Percentiles rank a stretch among this genome's conserved stretches.
phyloP scores from a whole-genome alignment of 1,140 invertebrate species.

The Steinernema khuongi region DNA sequence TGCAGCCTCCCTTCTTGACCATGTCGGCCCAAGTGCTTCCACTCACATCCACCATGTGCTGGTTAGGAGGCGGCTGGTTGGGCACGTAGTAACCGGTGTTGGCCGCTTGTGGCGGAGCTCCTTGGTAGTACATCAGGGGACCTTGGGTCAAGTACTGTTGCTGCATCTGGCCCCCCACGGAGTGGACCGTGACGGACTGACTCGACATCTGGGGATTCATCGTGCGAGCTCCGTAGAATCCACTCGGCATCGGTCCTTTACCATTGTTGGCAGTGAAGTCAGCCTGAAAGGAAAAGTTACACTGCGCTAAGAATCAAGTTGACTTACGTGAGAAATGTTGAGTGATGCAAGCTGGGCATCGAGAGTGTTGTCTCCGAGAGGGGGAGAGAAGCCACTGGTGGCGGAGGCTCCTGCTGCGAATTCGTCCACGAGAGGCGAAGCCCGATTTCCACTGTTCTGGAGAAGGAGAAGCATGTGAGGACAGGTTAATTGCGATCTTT shows the following conservation, averaged over 20 bases:
- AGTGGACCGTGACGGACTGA: no score
- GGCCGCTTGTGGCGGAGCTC: background rate
- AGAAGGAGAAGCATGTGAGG: background rate
- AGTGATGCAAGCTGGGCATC: conserved; percentile 4
- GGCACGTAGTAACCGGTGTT: background rate
- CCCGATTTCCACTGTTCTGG: background rate
- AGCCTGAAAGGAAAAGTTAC: background rate
- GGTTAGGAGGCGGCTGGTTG: background rate
- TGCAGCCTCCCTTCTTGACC: conserved; percentile 6
- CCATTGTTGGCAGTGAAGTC: background rate
- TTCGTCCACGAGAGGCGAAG: conserved; percentile 1
- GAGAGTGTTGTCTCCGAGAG: background rate
- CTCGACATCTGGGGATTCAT: background rate
- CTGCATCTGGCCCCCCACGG: no score
- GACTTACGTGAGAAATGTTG: conserved; percentile 4
- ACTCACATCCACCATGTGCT: background rate
- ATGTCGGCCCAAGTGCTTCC: conserved; percentile 3
- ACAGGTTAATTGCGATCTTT: no score
- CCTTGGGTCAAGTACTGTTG: background rate
- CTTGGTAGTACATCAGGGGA: background rate
- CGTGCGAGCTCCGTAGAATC: background rate
- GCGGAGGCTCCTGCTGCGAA: background rate
- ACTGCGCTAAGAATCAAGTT: background rate
- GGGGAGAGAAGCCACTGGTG: background rate
- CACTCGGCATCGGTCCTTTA: conserved; percentile 1